Percentiles rank a stretch among this genome's conserved stretches.
Evolutionary conservation across 2,888 invertebrate species (phyloP).

Genomic region (Priocnemis perturbator): DNA sequence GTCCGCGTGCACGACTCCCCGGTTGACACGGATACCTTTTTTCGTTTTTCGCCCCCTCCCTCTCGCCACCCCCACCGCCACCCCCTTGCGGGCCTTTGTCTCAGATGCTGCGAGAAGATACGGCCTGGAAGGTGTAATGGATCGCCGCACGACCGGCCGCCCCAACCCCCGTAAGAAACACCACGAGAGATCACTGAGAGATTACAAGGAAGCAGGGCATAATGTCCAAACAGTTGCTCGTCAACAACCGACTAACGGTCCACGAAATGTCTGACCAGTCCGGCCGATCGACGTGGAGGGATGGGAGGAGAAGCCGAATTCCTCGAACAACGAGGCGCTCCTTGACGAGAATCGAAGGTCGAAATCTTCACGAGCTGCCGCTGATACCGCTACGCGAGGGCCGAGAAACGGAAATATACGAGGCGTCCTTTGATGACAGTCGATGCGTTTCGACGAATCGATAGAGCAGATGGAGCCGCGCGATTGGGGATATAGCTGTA

Average conservation of each 20-base stretch:
- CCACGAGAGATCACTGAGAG: constrained; percentile 60
- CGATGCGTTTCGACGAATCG: constrained; percentile 1
- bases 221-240: constrained; percentile 70
- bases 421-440: neutral
- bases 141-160: constrained; percentile 65
- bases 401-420: constrained; percentile 3
- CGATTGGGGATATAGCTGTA: no score
- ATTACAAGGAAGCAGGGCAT: constrained; percentile 69
- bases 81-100: constrained; percentile 59
- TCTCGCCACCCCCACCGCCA: constrained; percentile 9
- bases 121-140: constrained; percentile 64
- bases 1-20: constrained; percentile 15
- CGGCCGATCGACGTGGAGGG: neutral
- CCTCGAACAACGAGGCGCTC: constrained; percentile 45
- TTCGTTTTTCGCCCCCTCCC: constrained; percentile 11
- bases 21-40: constrained; percentile 55
- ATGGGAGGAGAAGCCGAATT: constrained; percentile 48
- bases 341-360: constrained; percentile 35
- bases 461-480: no score
- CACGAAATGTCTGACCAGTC: constrained; percentile 52
- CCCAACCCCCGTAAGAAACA: constrained; percentile 51
- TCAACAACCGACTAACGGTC: constrained; percentile 65
- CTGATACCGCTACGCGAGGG: constrained; percentile 28
- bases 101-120: constrained; percentile 66
- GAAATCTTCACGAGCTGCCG: constrained; percentile 42